phyloP scores from a whole-genome alignment of 1,140 invertebrate genomes.

The Pachyrhynchus sulphureomaculatus region DNA sequence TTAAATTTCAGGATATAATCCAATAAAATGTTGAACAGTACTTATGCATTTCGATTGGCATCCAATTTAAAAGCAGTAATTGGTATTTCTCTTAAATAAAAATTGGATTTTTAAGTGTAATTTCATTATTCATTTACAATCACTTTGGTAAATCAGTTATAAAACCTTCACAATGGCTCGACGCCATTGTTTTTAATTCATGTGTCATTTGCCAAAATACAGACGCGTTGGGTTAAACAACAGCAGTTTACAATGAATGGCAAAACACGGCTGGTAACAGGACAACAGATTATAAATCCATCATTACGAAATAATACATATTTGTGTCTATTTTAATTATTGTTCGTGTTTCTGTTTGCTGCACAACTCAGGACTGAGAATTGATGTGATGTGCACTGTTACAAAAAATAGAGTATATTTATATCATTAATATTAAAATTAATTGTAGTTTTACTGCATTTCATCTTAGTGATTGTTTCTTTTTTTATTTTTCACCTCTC shows the following conservation, averaged over 20 bases:
- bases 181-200: slow-evolving; percentile 31
- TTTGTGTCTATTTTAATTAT: slow-evolving; percentile 33
- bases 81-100: neutral
- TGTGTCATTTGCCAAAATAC: slow-evolving; percentile 32
- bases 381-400: slow-evolving; percentile 30
- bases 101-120: neutral
- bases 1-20: neutral
- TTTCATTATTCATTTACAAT: slow-evolving; percentile 23
- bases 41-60: neutral
- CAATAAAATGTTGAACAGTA: neutral
- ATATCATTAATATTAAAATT: too few species aligned
- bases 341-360: slow-evolving; percentile 29
- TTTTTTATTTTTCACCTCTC: too few species aligned
- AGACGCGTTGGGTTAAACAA: slow-evolving; percentile 28
- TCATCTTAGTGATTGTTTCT: too few species aligned
- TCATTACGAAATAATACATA: slow-evolving; percentile 33
- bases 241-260: slow-evolving; percentile 31
- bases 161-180: slow-evolving; percentile 21
- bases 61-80: neutral
- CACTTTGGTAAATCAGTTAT: slow-evolving; percentile 26
- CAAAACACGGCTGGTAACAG: slow-evolving; percentile 30
- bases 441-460: too few species aligned
- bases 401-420: too few species aligned
- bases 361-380: slow-evolving; percentile 15
- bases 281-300: slow-evolving; percentile 33